Base-by-base conservation (phyloP, 2,113 vertebrate species). In the Corythaixoides concolor region DNA sequence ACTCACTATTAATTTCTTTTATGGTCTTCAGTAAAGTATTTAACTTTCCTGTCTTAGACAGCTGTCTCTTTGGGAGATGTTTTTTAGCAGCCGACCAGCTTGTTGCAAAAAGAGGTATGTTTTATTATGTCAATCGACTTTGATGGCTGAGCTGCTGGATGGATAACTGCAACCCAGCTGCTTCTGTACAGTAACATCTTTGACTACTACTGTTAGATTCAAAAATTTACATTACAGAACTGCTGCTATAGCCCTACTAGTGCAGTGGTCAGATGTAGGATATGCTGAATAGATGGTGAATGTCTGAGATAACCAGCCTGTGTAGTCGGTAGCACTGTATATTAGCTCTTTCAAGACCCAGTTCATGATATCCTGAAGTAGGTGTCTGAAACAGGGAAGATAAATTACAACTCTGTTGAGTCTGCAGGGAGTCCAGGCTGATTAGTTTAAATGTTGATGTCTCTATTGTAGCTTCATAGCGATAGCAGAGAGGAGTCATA, bases 351-450 rank as follows among this genome's bases (percentile, higher is more conserved):
- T 70, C 88, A 95, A 68, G 66, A 81, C 84, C 70, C 47, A 91
- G 93, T 90, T 95, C 83, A n/a, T 91, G 94, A 89, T 95, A 94
- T 82, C 35, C 66, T 89, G 77, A 95, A 96, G 74, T 91, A 95
- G 76, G 91, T 89, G 84, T 76, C 89, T 96, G 89, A 93, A 96
- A 92, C 39, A 69, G 30, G 37, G 49, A 89, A 92, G 89, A 91
- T 45, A 93, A 92, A 95, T 95, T 81, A 82, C 27, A 95, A 70
- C 84, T 94, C 74, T 0, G 0, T n/a, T 39, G 81, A 75, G 49
- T 95, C 87, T 73, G 49, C 74, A 85, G 87, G 85, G 90, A 95
- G 73, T 76, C 53, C 60, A 53, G 66, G 66, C 43, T 91, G 94
- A 87, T 94, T 95, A 95, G 52, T 93, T 77, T 56, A 85, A 90